Evolutionary conservation across 1,140 invertebrate genomes (phyloP), one percentile per base, ranked within the genome.

Genomic region (Calliphora vicina): DNA sequence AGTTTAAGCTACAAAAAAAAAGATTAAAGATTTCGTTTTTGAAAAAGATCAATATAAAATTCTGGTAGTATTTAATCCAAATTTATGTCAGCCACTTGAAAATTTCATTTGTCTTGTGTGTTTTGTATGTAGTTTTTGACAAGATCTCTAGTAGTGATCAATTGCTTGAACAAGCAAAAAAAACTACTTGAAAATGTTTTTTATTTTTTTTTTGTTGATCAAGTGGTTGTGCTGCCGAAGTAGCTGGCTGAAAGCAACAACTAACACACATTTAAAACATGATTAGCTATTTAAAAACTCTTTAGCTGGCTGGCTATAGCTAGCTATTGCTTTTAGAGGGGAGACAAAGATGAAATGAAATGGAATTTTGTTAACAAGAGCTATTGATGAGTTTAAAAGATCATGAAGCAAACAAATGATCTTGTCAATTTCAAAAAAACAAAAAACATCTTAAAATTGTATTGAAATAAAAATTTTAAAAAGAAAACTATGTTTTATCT

Each of bases 281-380:
- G 72, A 74, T 74, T 74, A 74, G 72, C 72, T 74, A 74, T 74
- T 74, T 74, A 74, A 74, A 74, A 35, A 74, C 13, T 74, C 26
- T 74, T 74, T 45, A 6, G 3, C 4, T 45, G 10, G 3, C 8
- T 17, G n/a, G n/a, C 26, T 74, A 35, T 45, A 6, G 3, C 4
- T 45, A 2, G 3, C 8, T 17, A n/a, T 50, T 50, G 45, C 0
- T 17, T 35, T 2, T 12, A 50, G 17, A 50, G 17, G 13, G 17
- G 1, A 50, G 0, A 4, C 1, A 6, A 50, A 43, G 12, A 43
- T 43, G 12, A 5, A 5, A 43, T 6, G 12, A 43, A 43, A 43
- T n/a, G 35, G 35, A 35, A 35, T 29, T 35, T n/a, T n/a, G n/a
- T n/a, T n/a, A n/a, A n/a, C n/a, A n/a, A n/a, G n/a, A n/a, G 12